Evolutionary conservation across 2,797 vertebrate genomes (phyloP), one percentile per base, ranked within the genome.

Genomic region (Poeciliopsis turneri): DNA sequence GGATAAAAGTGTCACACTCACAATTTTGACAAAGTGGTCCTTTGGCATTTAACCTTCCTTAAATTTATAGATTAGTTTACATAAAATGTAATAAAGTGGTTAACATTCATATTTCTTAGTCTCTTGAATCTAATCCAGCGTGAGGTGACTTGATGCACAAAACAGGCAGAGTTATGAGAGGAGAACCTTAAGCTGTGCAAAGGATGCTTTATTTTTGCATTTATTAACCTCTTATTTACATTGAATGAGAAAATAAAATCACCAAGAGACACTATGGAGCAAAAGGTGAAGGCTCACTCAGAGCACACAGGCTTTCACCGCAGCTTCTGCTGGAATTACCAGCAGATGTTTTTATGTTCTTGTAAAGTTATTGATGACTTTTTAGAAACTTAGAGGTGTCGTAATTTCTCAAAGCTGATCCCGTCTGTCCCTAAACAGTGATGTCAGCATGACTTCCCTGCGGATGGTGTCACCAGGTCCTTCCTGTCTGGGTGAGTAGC

Each of bases 391-490:
- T 81, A 83, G 80, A 87, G 80, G 72, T 57, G 76, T 81, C 72
- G 74, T 66, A 74, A 82, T 75, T 87, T 89, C 83, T 81, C 72
- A 1, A 39, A 20, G 79, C 88, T 88, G 92, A 88, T 88, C 84
- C 86, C 88, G 90, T 86, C 89, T 91, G 85, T 90, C 86, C 74
- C 68, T 20, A 0, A 81, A 1, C 79, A 33, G 70, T 89, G 89
- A 92, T 89, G 87, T 92, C 87, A 90, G 72, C 82, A 36, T 11
- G 33, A 53, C 88, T 78, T 4, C 83, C 89, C 72, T 71, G 76
- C 80, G 57, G 84, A 86, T 92, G 87, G 89, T 92, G 94, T 95
- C 93, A 95, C 79, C 23, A 82, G 88, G 80, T 88, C 90, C 79
- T 92, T 93, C 87, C 87, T 89, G 88, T 82, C 74, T 10, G 71